Conservation (phyloP, 35 echinoderm and acorn worm genomes). For the Apostichopus parvimensis region DNA sequence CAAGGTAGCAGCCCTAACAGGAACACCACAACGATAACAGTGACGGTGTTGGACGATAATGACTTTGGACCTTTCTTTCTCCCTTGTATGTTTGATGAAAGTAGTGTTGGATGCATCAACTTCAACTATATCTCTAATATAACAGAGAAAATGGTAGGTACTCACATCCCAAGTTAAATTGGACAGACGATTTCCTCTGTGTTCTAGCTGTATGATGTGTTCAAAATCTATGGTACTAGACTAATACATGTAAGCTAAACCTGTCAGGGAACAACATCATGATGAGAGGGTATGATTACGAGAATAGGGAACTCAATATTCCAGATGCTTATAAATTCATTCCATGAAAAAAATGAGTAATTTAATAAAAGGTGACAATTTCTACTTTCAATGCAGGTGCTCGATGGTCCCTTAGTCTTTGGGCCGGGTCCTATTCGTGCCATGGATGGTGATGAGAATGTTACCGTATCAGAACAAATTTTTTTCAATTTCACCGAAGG, state of each 20-base stretch:
- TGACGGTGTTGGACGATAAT: slow-evolving; percentile 76
- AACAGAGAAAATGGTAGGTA: slow-evolving; percentile 77
- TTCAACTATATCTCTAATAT: slow-evolving; percentile 64
- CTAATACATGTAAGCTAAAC: no score
- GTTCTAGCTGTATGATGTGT: no score
- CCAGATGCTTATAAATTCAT: no score
- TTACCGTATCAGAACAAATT: slow-evolving; percentile 24
- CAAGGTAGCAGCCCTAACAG: background rate
- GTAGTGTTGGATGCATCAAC: slow-evolving; percentile 26
- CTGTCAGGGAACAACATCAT: no score
- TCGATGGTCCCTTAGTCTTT: slow-evolving; percentile 50
- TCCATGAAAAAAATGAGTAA: no score
- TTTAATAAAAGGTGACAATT: no score
- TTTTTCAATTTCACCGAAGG: slow-evolving; percentile 46
- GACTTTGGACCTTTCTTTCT: slow-evolving; percentile 79
- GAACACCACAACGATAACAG: slow-evolving; percentile 50
- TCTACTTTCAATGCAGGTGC: background rate
- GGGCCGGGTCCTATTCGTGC: slow-evolving; percentile 13
- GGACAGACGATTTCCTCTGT: no score
- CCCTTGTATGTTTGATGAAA: slow-evolving; percentile 58
- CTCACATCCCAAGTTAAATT: no score
- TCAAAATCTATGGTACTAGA: no score
- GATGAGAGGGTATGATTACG: no score
- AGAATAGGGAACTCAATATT: no score
- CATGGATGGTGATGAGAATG: slow-evolving; percentile 61